These are phyloP conservation scores for Elephas maximus DNA, from an alignment of 2,113 vertebrate species.

Conservation along the genomic window DNA sequence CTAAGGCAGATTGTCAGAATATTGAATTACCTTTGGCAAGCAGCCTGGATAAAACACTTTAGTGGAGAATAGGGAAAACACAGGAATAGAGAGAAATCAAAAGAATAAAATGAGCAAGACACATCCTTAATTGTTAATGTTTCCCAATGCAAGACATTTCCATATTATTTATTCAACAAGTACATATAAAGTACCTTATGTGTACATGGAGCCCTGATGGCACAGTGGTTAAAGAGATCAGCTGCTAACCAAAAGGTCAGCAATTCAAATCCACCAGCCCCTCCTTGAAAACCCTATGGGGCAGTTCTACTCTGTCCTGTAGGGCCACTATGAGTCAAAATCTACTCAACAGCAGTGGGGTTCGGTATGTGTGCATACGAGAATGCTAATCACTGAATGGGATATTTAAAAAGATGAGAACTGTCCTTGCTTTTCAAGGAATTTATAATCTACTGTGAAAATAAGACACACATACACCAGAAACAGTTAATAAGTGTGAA, in stretches of 20 bases:
- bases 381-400: constrained; percentile 3
- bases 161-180: not conserved
- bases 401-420: not conserved
- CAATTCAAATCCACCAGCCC: no score
- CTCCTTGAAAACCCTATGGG: no score
- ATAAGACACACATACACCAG: not conserved
- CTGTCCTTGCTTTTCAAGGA: not conserved
- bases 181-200: not conserved
- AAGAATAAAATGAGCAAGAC: constrained; percentile 32
- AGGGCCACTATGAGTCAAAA: no score
- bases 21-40: constrained; percentile 56
- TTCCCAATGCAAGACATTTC: not conserved
- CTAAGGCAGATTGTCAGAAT: constrained; percentile 24
- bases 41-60: not conserved
- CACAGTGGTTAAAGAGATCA: no score
- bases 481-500: not conserved
- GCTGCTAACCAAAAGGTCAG: no score
- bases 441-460: constrained; percentile 23
- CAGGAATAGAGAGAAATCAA: not conserved
- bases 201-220: not conserved
- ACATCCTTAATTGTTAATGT: not conserved
- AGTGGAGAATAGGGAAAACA: not conserved
- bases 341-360: no score
- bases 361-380: not conserved
- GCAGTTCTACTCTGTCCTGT: no score